Base-by-base conservation (phyloP, 2,797 vertebrate species). In the Nyctalus aviator region DNA sequence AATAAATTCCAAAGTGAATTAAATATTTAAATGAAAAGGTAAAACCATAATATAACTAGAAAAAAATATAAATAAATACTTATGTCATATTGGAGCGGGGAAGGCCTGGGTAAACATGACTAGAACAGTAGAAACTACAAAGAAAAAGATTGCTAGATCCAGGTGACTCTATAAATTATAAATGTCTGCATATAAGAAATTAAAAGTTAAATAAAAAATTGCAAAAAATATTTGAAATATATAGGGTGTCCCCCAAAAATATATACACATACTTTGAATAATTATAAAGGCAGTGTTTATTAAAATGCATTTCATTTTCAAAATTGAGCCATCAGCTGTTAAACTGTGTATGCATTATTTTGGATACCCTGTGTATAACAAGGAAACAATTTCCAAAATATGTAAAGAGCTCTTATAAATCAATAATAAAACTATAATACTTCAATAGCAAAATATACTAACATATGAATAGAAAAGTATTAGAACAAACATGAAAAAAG, bases 381-480 rank as follows among this genome's bases (percentile, higher is more conserved):
- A 77, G 14, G 17, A 59, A 73, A 84, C 76, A 82, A 11, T 62
- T 14, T 78, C n/a, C 41, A 93, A 76, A 35, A 77, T 68, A 77
- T 27, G 72, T 37, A 59, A 81, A 81, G 8, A 69, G 8, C 32
- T 2, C 20, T 84, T 71, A 50, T 5, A 95, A 84, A 46, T 37
- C 53, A 92, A n/a, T 59, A 86, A 59, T 18, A 50, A 48, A 48
- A 75, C 12, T 90, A 41, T 62, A 71, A 71, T 44, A 79, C 5
- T 14, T 62, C 62, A 76, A 18, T 35, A 93, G 50, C 64, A 90
- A 93, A 84, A 84, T 32, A 75, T 17, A 71, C 66, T 23, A 86
- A 30, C 35, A 73, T n/a, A 41, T 30, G n/a, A 64, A 64, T n/a
- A 64, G 27, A 87, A 94, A 90, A 90, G 62, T 81, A 71, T 55